Evolutionary conservation across 2,113 vertebrate genomes (phyloP), one percentile per base, ranked within the genome.

Genomic region (Notarius quadriscutis): DNA sequence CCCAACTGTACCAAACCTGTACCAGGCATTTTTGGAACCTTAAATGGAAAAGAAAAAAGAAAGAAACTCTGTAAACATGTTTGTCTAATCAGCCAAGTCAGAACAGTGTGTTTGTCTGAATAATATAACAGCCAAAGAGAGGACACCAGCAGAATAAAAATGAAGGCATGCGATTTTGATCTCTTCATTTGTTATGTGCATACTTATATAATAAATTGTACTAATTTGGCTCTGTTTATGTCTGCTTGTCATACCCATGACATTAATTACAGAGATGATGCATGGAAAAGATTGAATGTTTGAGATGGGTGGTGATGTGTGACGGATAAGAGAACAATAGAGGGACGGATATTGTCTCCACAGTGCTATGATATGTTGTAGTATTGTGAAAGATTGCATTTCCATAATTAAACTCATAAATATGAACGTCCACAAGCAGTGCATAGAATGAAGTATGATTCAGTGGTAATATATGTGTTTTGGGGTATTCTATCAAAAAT

Each of bases 291-390:
- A 60, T 25, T 84, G 63, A 84, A 84, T 86, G 48, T 27, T 34
- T 53, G 48, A 30, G 57, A 87, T 57, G 27, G 74, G 75, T 62
- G 48, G 69, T 83, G 87, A 83, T 51, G 72, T 84, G 57, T 84
- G 81, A 72, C 85, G 65, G 94, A 94, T 94, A 94, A 92, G 87
- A 51, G 71, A 87, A 94, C 93, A 94, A 93, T 91, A 84, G 83
- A 0, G 11, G 48, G 90, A 91, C 93, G 95, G 95, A 95, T 92
- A 94, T 94, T 94, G 92, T 93, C 93, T 92, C 53, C 67, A 86
- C 91, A 69, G 57, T 69, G 72, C 51, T 58, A 77, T 65, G 53
- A 79, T 30, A 88, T 85, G 87, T 89, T 86, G 84, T 41, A 82
- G 65, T 88, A 84, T 71, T 88, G 58, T 67, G 30, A 84, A 83